These are phyloP conservation scores for Onchidella celtica DNA, from an alignment of 2,888 invertebrate genomes.

Conservation along the genomic window DNA sequence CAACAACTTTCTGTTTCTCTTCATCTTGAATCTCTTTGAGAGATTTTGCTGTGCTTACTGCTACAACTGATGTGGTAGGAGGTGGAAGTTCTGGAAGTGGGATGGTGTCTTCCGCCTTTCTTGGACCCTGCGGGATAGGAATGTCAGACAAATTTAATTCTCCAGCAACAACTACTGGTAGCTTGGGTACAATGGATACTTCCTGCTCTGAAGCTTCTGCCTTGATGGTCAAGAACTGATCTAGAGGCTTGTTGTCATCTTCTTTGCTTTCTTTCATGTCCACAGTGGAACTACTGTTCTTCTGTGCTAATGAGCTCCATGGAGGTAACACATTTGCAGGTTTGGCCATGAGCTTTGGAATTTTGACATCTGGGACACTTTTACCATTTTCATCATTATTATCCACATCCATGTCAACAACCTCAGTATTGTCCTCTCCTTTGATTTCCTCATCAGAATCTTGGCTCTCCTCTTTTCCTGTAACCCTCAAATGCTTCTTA, in stretches of 20 bases:
- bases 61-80: background rate
- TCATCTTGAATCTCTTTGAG: background rate
- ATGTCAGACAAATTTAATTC: constrained; percentile 15
- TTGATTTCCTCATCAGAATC: constrained; percentile 9
- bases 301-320: background rate
- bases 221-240: constrained; percentile 34
- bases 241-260: constrained; percentile 33
- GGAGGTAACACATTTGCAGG: background rate
- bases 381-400: background rate
- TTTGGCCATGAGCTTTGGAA: constrained; percentile 40
- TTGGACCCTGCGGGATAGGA: constrained; percentile 20
- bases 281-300: background rate
- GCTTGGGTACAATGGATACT: background rate
- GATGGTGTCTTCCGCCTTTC: no score
- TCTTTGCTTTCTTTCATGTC: constrained; percentile 40
- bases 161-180: constrained; percentile 1
- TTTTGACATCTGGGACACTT: background rate
- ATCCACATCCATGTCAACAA: constrained; percentile 39
- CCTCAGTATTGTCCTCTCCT: background rate
- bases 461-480: background rate
- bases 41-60: constrained; percentile 8
- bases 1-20: constrained; percentile 17
- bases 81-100: background rate
- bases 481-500: constrained; percentile 16
- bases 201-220: background rate